phyloP scores from a whole-genome alignment of 2,888 invertebrate species.

The Acrobasis repandana region DNA sequence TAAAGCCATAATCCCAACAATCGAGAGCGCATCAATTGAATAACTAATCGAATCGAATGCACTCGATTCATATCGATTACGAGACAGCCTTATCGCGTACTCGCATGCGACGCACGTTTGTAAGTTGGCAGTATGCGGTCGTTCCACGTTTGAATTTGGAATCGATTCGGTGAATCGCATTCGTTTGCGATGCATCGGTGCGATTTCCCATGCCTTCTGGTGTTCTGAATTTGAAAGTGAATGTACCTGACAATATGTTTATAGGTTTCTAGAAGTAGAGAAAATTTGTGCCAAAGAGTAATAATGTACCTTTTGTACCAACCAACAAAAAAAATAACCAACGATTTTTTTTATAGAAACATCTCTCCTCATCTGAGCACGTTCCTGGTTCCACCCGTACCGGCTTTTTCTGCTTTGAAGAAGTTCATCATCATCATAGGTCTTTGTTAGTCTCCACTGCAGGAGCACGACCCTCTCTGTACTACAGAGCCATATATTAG shows the following conservation, averaged over 20 bases:
- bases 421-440: no score
- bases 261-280: no score
- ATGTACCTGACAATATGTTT: not conserved
- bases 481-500: no score
- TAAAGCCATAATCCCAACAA: conserved; percentile 13
- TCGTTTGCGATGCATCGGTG: conserved; percentile 19
- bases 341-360: no score
- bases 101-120: conserved; percentile 17
- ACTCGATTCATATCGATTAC: conserved; percentile 13
- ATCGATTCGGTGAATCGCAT: conserved; percentile 23
- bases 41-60: conserved; percentile 15
- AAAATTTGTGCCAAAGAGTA: no score
- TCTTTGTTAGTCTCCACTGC: no score
- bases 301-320: no score
- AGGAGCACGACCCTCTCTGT: no score
- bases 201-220: conserved; percentile 18
- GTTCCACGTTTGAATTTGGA: conserved; percentile 19
- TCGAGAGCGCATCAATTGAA: conserved; percentile 15
- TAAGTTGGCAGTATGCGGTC: conserved; percentile 20
- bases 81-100: conserved; percentile 5
- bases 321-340: no score
- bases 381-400: no score
- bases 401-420: no score
- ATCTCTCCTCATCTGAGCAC: no score
- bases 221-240: conserved; percentile 19